Percentiles rank a stretch among this genome's conserved stretches.
These are phyloP conservation scores for Puntigrus tetrazona DNA, from an alignment of 2,113 vertebrate genomes.

Conservation along the genomic window DNA sequence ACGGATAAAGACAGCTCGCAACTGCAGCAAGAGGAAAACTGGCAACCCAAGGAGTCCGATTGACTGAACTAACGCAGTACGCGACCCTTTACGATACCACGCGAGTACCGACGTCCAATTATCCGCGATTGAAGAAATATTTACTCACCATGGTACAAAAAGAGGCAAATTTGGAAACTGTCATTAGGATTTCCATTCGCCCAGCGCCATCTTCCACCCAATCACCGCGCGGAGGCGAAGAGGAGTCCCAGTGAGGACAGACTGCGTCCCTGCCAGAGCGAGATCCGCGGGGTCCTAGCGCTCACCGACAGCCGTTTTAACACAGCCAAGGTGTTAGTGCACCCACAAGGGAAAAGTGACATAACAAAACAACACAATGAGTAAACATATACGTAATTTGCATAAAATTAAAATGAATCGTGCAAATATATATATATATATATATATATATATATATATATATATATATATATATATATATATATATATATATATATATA, in stretches of 20 bases:
- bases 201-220: slow-evolving; percentile 93
- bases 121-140: not conserved
- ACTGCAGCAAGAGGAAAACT: slow-evolving; percentile 66
- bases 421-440: too few species aligned
- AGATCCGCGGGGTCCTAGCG: slow-evolving; percentile 48
- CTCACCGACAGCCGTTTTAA: not conserved
- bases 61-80: not conserved
- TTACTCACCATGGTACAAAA: slow-evolving; percentile 96
- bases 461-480: too few species aligned
- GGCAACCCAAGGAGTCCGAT: slow-evolving; percentile 60
- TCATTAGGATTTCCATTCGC: slow-evolving; percentile 99
- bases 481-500: too few species aligned
- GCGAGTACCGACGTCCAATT: not conserved
- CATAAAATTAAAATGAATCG: too few species aligned
- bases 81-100: not conserved
- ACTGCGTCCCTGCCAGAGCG: slow-evolving; percentile 53
- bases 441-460: too few species aligned
- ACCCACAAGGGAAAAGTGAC: not conserved
- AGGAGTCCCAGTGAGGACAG: slow-evolving; percentile 67
- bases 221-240: slow-evolving; percentile 75
- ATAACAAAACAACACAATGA: not conserved
- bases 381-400: not conserved
- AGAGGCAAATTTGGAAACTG: slow-evolving; percentile 97
- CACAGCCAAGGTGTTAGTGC: not conserved
- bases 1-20: slow-evolving; percentile 59